phyloP scores from a whole-genome alignment of 2,888 invertebrate species.

The Polylopha cassiicola region DNA sequence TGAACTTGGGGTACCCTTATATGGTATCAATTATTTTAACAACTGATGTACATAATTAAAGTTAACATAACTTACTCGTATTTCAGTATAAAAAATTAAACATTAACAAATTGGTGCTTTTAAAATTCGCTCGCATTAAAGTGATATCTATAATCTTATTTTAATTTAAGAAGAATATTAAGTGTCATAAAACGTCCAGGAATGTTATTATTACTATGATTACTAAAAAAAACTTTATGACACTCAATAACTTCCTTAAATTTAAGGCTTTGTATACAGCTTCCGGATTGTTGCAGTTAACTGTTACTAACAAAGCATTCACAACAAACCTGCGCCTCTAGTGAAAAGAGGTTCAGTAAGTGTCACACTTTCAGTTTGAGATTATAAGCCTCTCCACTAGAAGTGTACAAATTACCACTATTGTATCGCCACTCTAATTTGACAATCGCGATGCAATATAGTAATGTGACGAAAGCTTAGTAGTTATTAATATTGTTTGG shows the following conservation, averaged over 20 bases:
- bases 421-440: background rate
- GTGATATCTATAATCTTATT: constrained; percentile 52
- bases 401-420: too few relatives aligned
- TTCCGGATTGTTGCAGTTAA: constrained; percentile 75
- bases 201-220: background rate
- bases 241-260: constrained; percentile 27
- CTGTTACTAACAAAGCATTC: constrained; percentile 68
- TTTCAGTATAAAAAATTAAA: constrained; percentile 42
- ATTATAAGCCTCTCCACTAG: too few relatives aligned
- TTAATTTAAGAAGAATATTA: constrained; percentile 24
- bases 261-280: constrained; percentile 75
- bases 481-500: constrained; percentile 18
- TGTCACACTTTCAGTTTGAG: too few relatives aligned
- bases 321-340: constrained; percentile 22
- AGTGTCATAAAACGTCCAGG: constrained; percentile 11
- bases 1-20: constrained; percentile 7
- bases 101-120: constrained; percentile 68
- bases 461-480: constrained; percentile 16
- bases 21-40: constrained; percentile 26
- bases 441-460: constrained; percentile 1
- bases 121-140: constrained; percentile 53
- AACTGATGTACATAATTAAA: constrained; percentile 60
- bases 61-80: constrained; percentile 36
- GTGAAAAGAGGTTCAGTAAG: too few relatives aligned
- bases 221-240: constrained; percentile 10